phyloP scores from a whole-genome alignment of 2,888 invertebrate genomes.

The Hetaerina titia region DNA sequence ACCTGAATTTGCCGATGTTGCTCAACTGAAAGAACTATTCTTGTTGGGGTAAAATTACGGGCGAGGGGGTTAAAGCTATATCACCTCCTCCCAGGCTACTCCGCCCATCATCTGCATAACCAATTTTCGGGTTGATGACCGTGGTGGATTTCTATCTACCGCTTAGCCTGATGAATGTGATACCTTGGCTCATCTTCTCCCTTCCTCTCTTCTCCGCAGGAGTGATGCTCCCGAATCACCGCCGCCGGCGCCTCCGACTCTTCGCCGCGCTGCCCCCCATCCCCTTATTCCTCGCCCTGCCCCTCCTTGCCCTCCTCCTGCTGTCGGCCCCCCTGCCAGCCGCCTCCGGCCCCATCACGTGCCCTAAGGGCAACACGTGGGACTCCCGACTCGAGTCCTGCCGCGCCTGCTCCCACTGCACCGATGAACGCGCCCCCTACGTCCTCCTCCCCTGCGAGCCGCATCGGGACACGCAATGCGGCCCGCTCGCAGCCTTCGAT shows the following conservation, averaged over 20 bases:
- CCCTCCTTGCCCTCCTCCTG: conserved; percentile 17
- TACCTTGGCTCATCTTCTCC: not conserved
- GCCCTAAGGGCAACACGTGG: conserved; percentile 82
- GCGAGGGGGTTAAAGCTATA: not conserved
- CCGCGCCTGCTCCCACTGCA: conserved; percentile 82
- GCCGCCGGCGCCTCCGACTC: conserved; percentile 19
- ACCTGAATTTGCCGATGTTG: too few relatives aligned
- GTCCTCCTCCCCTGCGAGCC: conserved; percentile 86
- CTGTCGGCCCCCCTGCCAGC: conserved; percentile 19
- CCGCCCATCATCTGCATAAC: not conserved
- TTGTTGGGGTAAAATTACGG: too few relatives aligned
- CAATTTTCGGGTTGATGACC: not conserved
- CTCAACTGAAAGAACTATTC: not conserved
- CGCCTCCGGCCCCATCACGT: conserved; percentile 63
- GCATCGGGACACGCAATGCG: conserved; percentile 87
- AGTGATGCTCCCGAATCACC: conserved; percentile 57
- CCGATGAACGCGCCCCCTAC: conserved; percentile 77
- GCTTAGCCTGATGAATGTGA: not conserved
- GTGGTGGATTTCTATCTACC: not conserved
- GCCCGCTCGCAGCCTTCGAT: conserved; percentile 83
- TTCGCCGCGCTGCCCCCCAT: conserved; percentile 37
- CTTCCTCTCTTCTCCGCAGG: conserved; percentile 14
- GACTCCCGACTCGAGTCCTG: conserved; percentile 82
- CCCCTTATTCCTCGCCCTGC: conserved; percentile 35
- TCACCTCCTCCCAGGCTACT: not conserved